These are phyloP conservation scores for Okamejei kenojei DNA, from an alignment of 2,797 vertebrate species.

Conservation along the genomic window DNA sequence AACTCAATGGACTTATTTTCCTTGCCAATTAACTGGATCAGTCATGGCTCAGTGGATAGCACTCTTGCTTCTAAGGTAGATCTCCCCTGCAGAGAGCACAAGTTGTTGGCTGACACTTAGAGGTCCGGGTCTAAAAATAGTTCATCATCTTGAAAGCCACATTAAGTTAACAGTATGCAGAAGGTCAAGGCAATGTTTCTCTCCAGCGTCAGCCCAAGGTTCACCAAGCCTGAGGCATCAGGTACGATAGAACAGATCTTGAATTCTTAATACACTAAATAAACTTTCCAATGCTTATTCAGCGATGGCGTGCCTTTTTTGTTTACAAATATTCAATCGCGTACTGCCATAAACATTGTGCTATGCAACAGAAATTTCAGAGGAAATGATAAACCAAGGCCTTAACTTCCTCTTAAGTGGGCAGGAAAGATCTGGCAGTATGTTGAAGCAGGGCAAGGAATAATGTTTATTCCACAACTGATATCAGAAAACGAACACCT, in stretches of 20 bases:
- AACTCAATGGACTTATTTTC: neutral
- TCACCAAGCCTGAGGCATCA: no score
- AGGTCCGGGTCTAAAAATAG: neutral
- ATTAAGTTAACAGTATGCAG: no score
- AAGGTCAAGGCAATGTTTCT: no score
- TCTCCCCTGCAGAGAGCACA: neutral
- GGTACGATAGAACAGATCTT: no score
- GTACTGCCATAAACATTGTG: no score
- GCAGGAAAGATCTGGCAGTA: neutral
- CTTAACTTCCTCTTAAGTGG: neutral
- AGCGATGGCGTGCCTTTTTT: no score
- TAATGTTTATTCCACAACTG: neutral
- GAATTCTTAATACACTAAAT: no score
- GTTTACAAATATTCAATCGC: no score
- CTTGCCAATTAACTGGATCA: neutral
- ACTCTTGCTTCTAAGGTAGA: neutral
- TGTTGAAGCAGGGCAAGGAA: neutral
- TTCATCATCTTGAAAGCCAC: no score
- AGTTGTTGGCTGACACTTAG: neutral
- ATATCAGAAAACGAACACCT: neutral
- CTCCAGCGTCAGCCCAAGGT: no score
- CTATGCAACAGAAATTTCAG: neutral
- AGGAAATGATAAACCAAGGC: neutral
- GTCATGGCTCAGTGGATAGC: neutral
- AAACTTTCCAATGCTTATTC: no score